Base-by-base conservation (phyloP, 2,797 vertebrate species). In the Chelonia mydas region DNA sequence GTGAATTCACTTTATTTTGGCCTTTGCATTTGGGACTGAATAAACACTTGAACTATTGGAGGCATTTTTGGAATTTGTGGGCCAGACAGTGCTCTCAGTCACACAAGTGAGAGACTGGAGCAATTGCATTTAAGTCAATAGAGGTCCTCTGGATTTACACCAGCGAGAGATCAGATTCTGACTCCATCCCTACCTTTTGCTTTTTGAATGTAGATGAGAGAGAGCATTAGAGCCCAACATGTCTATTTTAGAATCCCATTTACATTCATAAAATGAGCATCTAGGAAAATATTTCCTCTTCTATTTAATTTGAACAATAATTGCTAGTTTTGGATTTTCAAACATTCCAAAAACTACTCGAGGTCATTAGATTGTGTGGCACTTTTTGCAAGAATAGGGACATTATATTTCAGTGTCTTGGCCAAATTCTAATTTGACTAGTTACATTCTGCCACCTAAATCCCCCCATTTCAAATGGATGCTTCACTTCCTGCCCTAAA, bases 1-100 rank as follows among this genome's bases (percentile, higher is more conserved):
- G 82, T 31, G 94, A 92, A 96, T 95, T 95, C 86, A 96, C 92
- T 95, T 97, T 95, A 94, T 94, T 97, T 96, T 96, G 87, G 91
- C 94, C 80, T 96, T 11, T 47, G 41, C 37, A 74, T 65, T 57
- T 95, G 74, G 93, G 90, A 54, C 86, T 93, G 72, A 51, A 49
- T 47, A 77, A 77, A 28, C 27, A 49, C 74, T 31, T 13, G 45
- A 33, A 11, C 55, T 83, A 45, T 28, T 0, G 8, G 23, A 31
- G 41, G 7, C 5, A 1, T 81, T 89, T 57, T 13, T 28, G 72
- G 25, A 28, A 49, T 77, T 6, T 49, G 25, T 77, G 74, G 45
- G 28, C 27, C 13, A 77, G 74, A 28, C 27, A 31, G 27, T 49
- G 7, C 12, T 28, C 27, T 77, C 45, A 49, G 41, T 27, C 45